Evolutionary conservation across 2,113 vertebrate genomes (phyloP).

Genomic region (Electrona antarctica): DNA sequence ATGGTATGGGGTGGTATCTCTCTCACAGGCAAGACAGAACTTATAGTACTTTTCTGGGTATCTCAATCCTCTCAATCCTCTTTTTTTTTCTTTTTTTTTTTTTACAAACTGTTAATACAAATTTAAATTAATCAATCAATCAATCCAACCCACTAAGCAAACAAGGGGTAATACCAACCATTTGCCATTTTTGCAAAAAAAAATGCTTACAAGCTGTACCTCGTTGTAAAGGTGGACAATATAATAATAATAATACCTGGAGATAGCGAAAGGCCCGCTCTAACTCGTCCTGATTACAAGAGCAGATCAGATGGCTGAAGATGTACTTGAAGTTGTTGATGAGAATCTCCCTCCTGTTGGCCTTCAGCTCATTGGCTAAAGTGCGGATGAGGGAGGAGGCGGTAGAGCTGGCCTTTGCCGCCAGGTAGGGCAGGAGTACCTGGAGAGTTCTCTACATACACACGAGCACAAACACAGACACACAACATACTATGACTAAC

Average conservation of each 20-base stretch:
- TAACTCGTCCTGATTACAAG: conserved; percentile 95
- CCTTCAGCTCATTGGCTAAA: conserved; percentile 94
- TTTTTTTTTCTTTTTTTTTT: too few relatives aligned
- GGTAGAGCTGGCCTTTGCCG: conserved; percentile 92
- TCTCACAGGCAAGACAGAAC: too few relatives aligned
- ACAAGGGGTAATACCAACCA: too few relatives aligned
- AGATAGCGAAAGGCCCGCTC: conserved; percentile 94
- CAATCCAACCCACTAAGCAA: too few relatives aligned
- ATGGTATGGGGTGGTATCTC: too few relatives aligned
- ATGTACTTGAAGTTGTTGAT: conserved; percentile 99
- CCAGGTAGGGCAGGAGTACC: conserved; percentile 93
- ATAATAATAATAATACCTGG: conserved; percentile 79
- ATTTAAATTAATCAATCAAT: too few relatives aligned
- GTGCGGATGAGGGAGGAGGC: conserved; percentile 92
- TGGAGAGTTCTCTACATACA: conserved; percentile 87
- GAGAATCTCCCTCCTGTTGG: conserved; percentile 93
- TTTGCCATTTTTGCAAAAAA: too few relatives aligned
- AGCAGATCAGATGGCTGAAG: conserved; percentile 97
- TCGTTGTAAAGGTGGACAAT: too few relatives aligned
- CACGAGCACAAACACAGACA: conserved; percentile 3
- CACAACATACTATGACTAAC: neutral
- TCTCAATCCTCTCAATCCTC: too few relatives aligned
- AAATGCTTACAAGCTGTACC: too few relatives aligned
- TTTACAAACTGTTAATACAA: too few relatives aligned
- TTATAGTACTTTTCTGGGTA: too few relatives aligned